These are phyloP conservation scores for Minunthozetes semirufus DNA, from an alignment of 2,888 invertebrate genomes.

Conservation along the genomic window DNA sequence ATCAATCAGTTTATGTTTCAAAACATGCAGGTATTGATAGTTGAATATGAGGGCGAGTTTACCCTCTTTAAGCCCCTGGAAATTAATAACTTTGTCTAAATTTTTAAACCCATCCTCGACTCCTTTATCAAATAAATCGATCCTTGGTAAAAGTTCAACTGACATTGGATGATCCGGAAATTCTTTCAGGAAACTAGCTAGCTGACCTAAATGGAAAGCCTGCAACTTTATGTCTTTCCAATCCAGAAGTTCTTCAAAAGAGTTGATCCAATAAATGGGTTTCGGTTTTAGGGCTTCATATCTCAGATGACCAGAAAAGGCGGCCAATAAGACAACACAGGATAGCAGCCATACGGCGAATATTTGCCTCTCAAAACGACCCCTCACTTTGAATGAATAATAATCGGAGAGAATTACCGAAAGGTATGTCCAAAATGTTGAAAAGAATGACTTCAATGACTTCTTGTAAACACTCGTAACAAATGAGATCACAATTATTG, in stretches of 20 bases:
- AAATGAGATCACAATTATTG: no score
- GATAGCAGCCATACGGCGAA: background rate
- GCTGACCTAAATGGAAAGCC: background rate
- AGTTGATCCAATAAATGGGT: background rate
- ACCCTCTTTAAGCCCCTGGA: background rate
- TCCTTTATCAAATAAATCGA: no score
- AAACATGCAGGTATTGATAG: background rate
- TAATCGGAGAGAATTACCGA: conserved; percentile 9
- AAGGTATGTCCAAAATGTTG: background rate
- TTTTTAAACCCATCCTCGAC: no score
- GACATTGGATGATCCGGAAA: background rate
- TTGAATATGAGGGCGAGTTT: background rate
- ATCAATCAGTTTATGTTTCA: background rate
- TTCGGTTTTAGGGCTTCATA: background rate
- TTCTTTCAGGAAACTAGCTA: background rate
- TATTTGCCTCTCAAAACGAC: background rate
- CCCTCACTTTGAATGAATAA: background rate
- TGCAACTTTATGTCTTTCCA: background rate
- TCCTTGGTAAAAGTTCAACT: no score
- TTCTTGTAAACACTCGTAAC: no score
- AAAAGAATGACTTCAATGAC: no score
- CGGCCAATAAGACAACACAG: background rate
- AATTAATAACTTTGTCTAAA: background rate
- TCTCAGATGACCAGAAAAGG: background rate
- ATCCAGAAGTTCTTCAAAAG: background rate